Evolutionary conservation across 2,888 invertebrate genomes (phyloP).

Genomic region (Aleiodes leptofemur): DNA sequence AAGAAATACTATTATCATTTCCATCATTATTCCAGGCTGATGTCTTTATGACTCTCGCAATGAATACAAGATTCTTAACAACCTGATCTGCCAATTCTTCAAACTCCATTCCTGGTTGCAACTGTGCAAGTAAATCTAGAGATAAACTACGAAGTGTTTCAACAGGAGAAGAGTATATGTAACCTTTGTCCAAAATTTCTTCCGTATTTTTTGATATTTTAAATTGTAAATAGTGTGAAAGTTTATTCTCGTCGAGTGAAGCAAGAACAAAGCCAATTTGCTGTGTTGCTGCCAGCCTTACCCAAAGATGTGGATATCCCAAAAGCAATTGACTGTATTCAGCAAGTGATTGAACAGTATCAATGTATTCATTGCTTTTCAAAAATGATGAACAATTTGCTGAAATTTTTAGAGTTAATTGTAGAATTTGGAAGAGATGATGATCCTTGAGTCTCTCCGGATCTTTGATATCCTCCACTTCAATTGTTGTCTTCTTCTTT

Average conservation of each 20-base stretch:
- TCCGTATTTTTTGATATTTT: slow-evolving; percentile 77
- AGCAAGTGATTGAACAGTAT: slow-evolving; percentile 75
- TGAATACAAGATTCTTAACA: slow-evolving; percentile 82
- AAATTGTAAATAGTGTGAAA: slow-evolving; percentile 54
- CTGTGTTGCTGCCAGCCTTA: slow-evolving; percentile 86
- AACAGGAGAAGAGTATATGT: slow-evolving; percentile 81
- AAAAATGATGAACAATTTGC: slow-evolving; percentile 80
- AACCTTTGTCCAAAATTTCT: slow-evolving; percentile 65
- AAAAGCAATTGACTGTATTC: slow-evolving; percentile 84
- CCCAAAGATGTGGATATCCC: slow-evolving; percentile 91
- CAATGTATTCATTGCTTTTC: slow-evolving; percentile 76
- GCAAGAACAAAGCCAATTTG: slow-evolving; percentile 85
- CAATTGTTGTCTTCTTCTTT: slow-evolving; percentile 38
- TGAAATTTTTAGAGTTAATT: slow-evolving; percentile 83
- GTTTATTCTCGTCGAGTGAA: slow-evolving; percentile 79
- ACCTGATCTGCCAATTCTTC: slow-evolving; percentile 86
- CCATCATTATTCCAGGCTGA: slow-evolving; percentile 70
- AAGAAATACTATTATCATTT: slow-evolving; percentile 77
- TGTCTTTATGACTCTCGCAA: slow-evolving; percentile 82
- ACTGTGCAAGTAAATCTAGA: slow-evolving; percentile 86
- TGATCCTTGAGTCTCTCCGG: slow-evolving; percentile 83
- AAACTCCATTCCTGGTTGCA: slow-evolving; percentile 81
- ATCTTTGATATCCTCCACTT: slow-evolving; percentile 75
- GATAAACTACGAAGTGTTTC: slow-evolving; percentile 81
- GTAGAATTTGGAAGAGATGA: slow-evolving; percentile 85